A percentile compares a stretch with the other conserved stretches of the same genome.
These are phyloP conservation scores for Xanthia icteritia DNA, from an alignment of 2,888 invertebrate species.

Conservation along the genomic window DNA sequence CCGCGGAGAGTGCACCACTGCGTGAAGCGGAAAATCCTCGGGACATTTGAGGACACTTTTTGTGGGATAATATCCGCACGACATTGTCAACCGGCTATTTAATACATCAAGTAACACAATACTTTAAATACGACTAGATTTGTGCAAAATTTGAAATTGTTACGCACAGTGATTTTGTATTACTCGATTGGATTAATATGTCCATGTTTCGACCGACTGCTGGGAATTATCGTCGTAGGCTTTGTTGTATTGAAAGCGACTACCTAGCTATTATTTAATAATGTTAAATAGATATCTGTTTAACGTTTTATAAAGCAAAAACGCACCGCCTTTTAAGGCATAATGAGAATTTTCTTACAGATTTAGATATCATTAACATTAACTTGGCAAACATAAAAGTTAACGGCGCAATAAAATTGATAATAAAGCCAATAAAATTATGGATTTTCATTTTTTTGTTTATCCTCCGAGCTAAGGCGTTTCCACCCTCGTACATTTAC, in stretches of 20 bases:
- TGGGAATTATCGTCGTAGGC: conserved; percentile 51
- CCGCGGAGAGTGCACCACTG: conserved; percentile 87
- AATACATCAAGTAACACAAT: conserved; percentile 90
- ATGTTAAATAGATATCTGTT: conserved; percentile 54
- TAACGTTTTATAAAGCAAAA: conserved; percentile 27
- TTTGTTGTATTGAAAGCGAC: conserved; percentile 40
- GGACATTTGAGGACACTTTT: conserved; percentile 90
- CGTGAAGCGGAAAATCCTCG: conserved; percentile 91
- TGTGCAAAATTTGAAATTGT: conserved; percentile 90
- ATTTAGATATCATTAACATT: conserved; percentile 48
- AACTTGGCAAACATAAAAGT: conserved; percentile 50
- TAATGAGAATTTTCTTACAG: conserved; percentile 33
- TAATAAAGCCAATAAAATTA: conserved; percentile 52
- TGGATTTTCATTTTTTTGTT: conserved; percentile 62
- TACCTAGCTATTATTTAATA: conserved; percentile 53
- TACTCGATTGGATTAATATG: conserved; percentile 86
- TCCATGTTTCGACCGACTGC: conserved; percentile 64
- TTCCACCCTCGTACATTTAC: conserved; percentile 78
- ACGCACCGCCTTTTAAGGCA: conserved; percentile 13
- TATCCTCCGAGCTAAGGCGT: conserved; percentile 48
- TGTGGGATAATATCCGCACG: conserved; percentile 90
- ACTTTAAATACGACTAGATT: conserved; percentile 90
- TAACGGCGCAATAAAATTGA: conserved; percentile 51
- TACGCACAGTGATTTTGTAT: conserved; percentile 86
- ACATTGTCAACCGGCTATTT: conserved; percentile 90